These are phyloP conservation scores for Percopsis omiscomaycus DNA, from an alignment of 2,797 vertebrate genomes.

Conservation along the genomic window DNA sequence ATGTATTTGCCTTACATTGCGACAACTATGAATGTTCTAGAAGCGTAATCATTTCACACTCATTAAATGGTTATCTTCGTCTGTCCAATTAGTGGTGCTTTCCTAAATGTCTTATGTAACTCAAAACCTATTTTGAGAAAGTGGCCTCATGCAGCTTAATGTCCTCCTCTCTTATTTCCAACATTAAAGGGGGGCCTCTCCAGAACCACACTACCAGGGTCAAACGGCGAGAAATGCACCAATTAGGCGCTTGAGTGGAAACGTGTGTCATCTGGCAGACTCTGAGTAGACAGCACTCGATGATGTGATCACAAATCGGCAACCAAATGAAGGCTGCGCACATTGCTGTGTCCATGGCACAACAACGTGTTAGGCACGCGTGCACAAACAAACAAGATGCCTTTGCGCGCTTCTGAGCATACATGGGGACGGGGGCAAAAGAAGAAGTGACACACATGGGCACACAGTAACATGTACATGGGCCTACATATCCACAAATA, in stretches of 20 bases:
- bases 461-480: slow-evolving; percentile 1
- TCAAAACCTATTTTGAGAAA: slow-evolving; percentile 49
- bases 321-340: not conserved
- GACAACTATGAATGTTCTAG: too few relatives aligned
- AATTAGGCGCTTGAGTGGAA: slow-evolving; percentile 49
- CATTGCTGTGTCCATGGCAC: not conserved
- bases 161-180: slow-evolving; percentile 29
- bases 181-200: slow-evolving; percentile 42
- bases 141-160: slow-evolving; percentile 30
- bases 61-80: slow-evolving; percentile 11
- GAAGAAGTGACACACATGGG: not conserved
- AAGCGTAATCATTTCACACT: not conserved
- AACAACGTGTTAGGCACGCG: not conserved
- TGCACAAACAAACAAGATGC: not conserved
- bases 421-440: not conserved
- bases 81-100: slow-evolving; percentile 48
- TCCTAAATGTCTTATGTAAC: slow-evolving; percentile 48
- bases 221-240: slow-evolving; percentile 44
- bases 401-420: not conserved
- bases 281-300: slow-evolving; percentile 21
- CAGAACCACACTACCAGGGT: slow-evolving; percentile 30
- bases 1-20: not conserved
- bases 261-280: slow-evolving; percentile 36
- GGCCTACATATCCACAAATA: slow-evolving; percentile 15
- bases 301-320: slow-evolving; percentile 13